Percentiles rank a stretch among this genome's conserved stretches.
These are phyloP conservation scores for Baccha elongata DNA, from an alignment of 2,888 invertebrate genomes.

Conservation along the genomic window DNA sequence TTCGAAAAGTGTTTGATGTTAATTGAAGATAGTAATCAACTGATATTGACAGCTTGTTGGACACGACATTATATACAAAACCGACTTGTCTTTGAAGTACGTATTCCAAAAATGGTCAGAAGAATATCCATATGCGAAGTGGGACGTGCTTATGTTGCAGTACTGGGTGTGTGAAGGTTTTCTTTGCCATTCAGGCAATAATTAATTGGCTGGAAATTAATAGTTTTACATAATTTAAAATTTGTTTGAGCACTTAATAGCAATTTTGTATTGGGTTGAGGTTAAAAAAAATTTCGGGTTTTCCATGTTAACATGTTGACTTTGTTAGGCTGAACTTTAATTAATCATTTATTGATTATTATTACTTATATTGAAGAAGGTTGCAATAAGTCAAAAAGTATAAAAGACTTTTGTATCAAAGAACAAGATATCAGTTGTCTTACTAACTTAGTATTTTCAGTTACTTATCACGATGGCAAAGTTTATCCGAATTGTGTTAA, in stretches of 20 bases:
- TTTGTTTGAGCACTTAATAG: constrained; percentile 11
- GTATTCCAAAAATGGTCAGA: constrained; percentile 40
- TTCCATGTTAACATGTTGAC: constrained; percentile 4
- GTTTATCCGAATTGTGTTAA: constrained; percentile 20
- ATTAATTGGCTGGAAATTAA: constrained; percentile 7
- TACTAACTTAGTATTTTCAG: constrained; percentile 6
- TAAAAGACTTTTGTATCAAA: constrained; percentile 34
- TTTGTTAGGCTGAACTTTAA: constrained; percentile 12
- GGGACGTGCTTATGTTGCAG: constrained; percentile 52
- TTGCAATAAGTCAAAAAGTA: constrained; percentile 8
- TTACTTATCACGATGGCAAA: constrained; percentile 41
- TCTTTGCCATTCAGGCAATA: constrained; percentile 32
- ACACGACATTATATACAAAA: constrained; percentile 63
- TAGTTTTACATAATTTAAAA: constrained; percentile 29
- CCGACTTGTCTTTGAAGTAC: constrained; percentile 23
- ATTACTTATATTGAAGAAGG: not conserved
- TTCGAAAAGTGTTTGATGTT: constrained; percentile 19
- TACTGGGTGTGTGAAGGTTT: constrained; percentile 40
- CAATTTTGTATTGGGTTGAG: constrained; percentile 45
- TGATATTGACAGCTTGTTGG: constrained; percentile 48
- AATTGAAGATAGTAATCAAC: constrained; percentile 45
- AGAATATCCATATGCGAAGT: constrained; percentile 43
- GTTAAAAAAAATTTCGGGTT: constrained; percentile 47
- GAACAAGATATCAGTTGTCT: constrained; percentile 46
- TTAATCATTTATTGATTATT: constrained; percentile 10